Conservation (phyloP, 30 jellyfish, hydroid and myxozoan species). For the Cassiopea andromeda region DNA sequence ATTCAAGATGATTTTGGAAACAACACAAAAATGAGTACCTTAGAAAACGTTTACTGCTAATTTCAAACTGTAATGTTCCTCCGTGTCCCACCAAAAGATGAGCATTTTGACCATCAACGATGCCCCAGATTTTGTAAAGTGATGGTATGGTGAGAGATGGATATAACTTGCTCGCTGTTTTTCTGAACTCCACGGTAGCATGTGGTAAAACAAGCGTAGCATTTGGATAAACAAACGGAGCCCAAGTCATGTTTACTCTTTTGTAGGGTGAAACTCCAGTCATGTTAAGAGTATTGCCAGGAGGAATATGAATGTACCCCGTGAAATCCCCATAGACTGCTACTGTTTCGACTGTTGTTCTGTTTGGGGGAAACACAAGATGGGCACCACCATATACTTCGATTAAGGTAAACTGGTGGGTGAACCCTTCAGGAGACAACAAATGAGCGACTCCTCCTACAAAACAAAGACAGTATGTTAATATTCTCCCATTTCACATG, state of each 20-base stretch:
- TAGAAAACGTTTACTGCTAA: conserved; percentile 40
- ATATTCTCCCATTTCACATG: background rate
- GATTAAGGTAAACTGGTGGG: conserved; percentile 49
- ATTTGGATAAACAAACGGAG: conserved; percentile 52
- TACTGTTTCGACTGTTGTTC: conserved; percentile 25
- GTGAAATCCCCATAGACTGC: conserved; percentile 63
- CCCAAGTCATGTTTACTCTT: conserved; percentile 75
- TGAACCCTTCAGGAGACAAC: conserved; percentile 27
- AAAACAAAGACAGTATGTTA: background rate
- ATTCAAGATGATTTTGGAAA: too few species aligned
- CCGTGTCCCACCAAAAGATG: conserved; percentile 76
- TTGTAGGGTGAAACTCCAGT: conserved; percentile 67
- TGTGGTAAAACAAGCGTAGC: conserved; percentile 55
- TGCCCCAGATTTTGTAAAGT: conserved; percentile 44
- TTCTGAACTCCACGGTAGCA: conserved; percentile 70
- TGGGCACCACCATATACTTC: conserved; percentile 76
- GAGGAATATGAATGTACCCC: conserved; percentile 65
- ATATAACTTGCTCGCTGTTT: conserved; percentile 46
- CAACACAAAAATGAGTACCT: conserved; percentile 2
- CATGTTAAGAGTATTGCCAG: conserved; percentile 57
- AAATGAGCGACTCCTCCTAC: conserved; percentile 68
- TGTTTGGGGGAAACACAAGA: conserved; percentile 37
- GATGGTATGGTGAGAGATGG: conserved; percentile 66
- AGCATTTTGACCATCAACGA: conserved; percentile 61
- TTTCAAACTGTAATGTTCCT: conserved; percentile 48